Conservation (phyloP, 2,888 invertebrate species). For the Eurytoma adleriae region DNA sequence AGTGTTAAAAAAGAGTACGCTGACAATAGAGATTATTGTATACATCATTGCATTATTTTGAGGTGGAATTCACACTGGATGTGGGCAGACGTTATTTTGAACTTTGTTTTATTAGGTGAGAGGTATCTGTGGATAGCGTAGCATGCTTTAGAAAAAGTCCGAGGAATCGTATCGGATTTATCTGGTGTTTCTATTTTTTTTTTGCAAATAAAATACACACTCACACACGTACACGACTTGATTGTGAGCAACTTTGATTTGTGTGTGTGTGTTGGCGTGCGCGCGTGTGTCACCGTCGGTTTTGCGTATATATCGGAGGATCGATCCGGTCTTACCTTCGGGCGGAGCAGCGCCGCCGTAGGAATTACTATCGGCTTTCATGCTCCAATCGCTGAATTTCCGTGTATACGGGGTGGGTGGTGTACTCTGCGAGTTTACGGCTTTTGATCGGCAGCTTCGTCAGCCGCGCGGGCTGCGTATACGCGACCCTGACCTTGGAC, state of each 20-base stretch:
- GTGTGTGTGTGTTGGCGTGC: not conserved
- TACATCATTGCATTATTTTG: too few species aligned
- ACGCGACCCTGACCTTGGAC: constrained; percentile 25
- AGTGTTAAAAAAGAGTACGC: constrained; percentile 29
- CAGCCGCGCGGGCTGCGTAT: not conserved
- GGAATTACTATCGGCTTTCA: constrained; percentile 24
- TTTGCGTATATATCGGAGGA: too few species aligned
- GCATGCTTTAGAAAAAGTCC: constrained; percentile 44
- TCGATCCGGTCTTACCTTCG: not conserved
- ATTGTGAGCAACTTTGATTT: not conserved
- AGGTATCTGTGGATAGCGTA: constrained; percentile 33
- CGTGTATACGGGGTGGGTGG: not conserved
- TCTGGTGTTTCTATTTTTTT: constrained; percentile 21
- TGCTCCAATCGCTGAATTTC: constrained; percentile 28
- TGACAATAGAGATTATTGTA: not conserved
- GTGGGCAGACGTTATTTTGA: not conserved
- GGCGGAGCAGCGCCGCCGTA: not conserved
- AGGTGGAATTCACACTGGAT: not conserved
- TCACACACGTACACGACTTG: not conserved
- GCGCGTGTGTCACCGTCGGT: too few species aligned
- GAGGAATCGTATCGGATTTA: constrained; percentile 22
- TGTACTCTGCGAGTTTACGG: constrained; percentile 17
- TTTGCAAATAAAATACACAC: not conserved
- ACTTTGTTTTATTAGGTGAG: constrained; percentile 20
- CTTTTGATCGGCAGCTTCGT: constrained; percentile 15